phyloP scores from a whole-genome alignment of 2,797 vertebrate species.

The Danio tinwini region DNA sequence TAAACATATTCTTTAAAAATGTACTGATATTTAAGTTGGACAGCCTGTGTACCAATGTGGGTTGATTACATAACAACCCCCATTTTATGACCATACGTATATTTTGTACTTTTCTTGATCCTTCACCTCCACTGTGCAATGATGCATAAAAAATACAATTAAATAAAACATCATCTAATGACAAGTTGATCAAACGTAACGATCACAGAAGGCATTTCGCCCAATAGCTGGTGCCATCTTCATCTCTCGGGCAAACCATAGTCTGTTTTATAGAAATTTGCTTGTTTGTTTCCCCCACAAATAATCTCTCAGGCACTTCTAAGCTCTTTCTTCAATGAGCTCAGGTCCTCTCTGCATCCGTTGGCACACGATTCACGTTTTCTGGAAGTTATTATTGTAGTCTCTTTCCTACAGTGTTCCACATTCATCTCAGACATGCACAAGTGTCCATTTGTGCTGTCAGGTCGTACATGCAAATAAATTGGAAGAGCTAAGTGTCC shows the following conservation, averaged over 20 bases:
- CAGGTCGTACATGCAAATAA: background rate
- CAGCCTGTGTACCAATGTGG: conserved; percentile 25
- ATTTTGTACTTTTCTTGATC: conserved; percentile 59
- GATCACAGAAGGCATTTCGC: conserved; percentile 62
- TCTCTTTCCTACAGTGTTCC: conserved; percentile 47
- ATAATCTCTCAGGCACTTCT: conserved; percentile 75
- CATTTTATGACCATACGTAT: conserved; percentile 20
- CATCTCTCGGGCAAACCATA: conserved; percentile 35
- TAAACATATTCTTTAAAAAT: conserved; percentile 10
- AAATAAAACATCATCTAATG: conserved; percentile 49
- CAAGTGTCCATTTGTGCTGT: conserved; percentile 3
- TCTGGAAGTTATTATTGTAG: conserved; percentile 40
- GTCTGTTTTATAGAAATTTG: background rate
- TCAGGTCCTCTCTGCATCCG: conserved; percentile 47
- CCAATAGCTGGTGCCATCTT: conserved; percentile 52
- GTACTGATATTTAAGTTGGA: conserved; percentile 22
- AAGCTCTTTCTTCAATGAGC: conserved; percentile 47
- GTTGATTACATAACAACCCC: conserved; percentile 42
- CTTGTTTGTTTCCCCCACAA: conserved; percentile 34
- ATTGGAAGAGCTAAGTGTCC: conserved; percentile 17
- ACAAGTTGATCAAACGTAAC: conserved; percentile 58
- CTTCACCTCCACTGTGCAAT: conserved; percentile 72
- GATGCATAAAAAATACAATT: conserved; percentile 61
- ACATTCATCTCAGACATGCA: conserved; percentile 49
- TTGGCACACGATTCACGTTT: conserved; percentile 70